Conservation (phyloP, 2,797 vertebrate species). For the Acanthurus leucopareius region DNA sequence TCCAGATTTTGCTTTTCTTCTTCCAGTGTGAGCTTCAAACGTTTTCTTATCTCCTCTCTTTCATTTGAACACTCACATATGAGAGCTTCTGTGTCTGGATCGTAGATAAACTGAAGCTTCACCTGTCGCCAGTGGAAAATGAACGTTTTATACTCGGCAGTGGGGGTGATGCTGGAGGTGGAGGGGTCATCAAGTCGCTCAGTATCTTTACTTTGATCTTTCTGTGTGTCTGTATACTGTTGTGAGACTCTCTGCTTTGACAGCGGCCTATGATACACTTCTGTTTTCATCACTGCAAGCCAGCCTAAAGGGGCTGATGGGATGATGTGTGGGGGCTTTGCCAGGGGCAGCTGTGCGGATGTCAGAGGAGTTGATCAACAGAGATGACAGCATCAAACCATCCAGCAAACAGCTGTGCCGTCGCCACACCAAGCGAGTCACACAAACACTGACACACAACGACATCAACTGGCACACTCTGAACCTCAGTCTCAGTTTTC, state of each 20-base stretch:
- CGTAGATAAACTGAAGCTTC: slow-evolving; percentile 35
- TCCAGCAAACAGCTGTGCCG: slow-evolving; percentile 55
- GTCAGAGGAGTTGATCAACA: slow-evolving; percentile 52
- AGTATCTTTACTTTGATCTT: slow-evolving; percentile 17
- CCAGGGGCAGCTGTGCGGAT: slow-evolving; percentile 40
- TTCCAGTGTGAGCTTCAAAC: slow-evolving; percentile 8
- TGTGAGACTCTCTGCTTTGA: background rate
- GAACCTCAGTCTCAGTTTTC: slow-evolving; percentile 18
- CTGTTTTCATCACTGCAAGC: slow-evolving; percentile 46
- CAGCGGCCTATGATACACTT: slow-evolving; percentile 31
- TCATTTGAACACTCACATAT: slow-evolving; percentile 7
- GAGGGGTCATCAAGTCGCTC: slow-evolving; percentile 11
- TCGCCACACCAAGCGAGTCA: slow-evolving; percentile 25
- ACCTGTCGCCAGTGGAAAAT: slow-evolving; percentile 18
- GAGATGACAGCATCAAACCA: slow-evolving; percentile 52
- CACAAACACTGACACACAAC: slow-evolving; percentile 44
- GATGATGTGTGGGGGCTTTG: slow-evolving; percentile 19
- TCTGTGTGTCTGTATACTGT: background rate
- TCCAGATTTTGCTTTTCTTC: slow-evolving; percentile 28
- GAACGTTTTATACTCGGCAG: background rate
- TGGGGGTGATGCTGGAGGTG: slow-evolving; percentile 19
- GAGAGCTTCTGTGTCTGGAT: slow-evolving; percentile 15
- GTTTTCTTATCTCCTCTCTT: slow-evolving; percentile 22
- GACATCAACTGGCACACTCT: slow-evolving; percentile 1
- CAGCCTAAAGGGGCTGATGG: background rate